phyloP scores from a whole-genome alignment of 2,797 vertebrate genomes.

The Megalops cyprinoides region DNA sequence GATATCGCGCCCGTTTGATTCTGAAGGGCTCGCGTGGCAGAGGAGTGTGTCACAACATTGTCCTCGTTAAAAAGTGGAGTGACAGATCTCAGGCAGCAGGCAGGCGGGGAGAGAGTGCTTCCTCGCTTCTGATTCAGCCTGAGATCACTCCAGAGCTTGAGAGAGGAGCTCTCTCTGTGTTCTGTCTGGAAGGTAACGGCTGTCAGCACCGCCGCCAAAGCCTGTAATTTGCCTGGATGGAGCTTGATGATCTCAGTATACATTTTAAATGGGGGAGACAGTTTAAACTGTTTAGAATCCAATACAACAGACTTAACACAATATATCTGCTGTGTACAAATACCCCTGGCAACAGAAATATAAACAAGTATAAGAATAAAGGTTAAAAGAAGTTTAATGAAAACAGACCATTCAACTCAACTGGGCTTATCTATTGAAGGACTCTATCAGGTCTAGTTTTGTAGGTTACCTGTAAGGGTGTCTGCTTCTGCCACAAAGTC shows the following conservation, averaged over 20 bases:
- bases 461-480: too few relatives aligned
- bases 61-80: conserved; percentile 37
- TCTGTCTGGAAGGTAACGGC: conserved; percentile 45
- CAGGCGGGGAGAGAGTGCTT: conserved; percentile 20
- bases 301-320: conserved; percentile 3
- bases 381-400: too few relatives aligned
- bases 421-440: too few relatives aligned
- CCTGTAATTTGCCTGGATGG: conserved; percentile 40
- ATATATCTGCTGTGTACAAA: conserved; percentile 6
- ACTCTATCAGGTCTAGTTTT: too few relatives aligned
- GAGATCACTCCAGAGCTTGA: conserved; percentile 18
- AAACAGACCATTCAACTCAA: too few relatives aligned
- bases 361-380: too few relatives aligned
- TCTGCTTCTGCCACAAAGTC: too few relatives aligned
- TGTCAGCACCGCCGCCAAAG: conserved; percentile 36
- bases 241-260: conserved; percentile 8
- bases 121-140: conserved; percentile 20
- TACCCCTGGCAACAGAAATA: background rate
- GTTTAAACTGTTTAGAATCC: conserved; percentile 6
- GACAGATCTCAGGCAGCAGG: conserved; percentile 36
- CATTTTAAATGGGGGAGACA: conserved; percentile 23
- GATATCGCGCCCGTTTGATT: background rate
- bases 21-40: background rate
- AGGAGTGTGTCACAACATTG: conserved; percentile 43
- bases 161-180: conserved; percentile 34